Base-by-base conservation (phyloP, 1,140 invertebrate species). In the Kradibia gibbosae region DNA sequence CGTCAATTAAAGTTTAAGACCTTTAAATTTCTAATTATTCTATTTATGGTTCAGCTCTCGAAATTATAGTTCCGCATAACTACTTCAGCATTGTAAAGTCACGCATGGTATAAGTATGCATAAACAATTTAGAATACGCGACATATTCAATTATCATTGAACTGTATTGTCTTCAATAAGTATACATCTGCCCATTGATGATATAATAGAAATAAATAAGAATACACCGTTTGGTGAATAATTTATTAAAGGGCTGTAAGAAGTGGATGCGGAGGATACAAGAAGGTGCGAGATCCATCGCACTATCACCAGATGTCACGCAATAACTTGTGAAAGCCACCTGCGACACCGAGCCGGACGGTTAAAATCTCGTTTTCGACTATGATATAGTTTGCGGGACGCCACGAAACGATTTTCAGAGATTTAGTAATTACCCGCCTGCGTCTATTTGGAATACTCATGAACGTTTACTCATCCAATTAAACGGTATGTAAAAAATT, bases 291-390 rank as follows among this genome's bases (percentile, higher is more conserved):
- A 57, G 73, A 60, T 25, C 62, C 60, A 67, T 36, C 80, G 80
- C 76, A 84, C 74, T 80, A 80, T 74, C 65, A 71, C 71, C 71
- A 80, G 78, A 80, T 62, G 78, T 80, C 78, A 53, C 42, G 71
- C 71, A 80, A 80, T 80, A 80, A 80, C 78, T 80, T 45, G 78
- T 65, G 78, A 11, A 60, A 72, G 28, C 28, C 78, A 74, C 45
- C 55, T 74, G 71, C 55, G 78, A 74, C 42, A 28, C 11, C 13
- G 7, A 36, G n/a, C 50, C 42, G 71, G 42, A 80, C 71, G 78
- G 53, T 80, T 80, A 80, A 80, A 80, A 80, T 80, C 78, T 80
- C 78, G 31, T 80, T 74, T 62, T 74, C 57, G 42, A 74, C 70
- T 74, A 50, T 62, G 70, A 80, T 73, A 62, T 71, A 48, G 50